Evolutionary conservation across 2,888 invertebrate genomes (phyloP).

Genomic region (Sylvicola fuscatus): DNA sequence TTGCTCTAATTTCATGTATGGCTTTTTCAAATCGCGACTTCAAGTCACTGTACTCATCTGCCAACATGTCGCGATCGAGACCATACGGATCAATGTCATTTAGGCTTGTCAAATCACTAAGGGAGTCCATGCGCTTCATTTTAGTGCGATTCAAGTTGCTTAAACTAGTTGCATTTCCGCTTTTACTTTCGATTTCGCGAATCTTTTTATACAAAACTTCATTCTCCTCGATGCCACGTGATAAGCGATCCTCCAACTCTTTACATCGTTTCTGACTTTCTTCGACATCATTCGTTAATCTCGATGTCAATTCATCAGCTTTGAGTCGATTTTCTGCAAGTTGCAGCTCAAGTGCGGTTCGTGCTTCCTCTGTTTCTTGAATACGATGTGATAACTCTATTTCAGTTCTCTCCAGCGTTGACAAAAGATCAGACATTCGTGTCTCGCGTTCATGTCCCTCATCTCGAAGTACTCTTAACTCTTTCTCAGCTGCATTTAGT

Average conservation of each 20-base stretch:
- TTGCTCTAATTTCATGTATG: conserved; percentile 60
- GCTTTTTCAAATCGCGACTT: conserved; percentile 61
- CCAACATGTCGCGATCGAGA: conserved; percentile 52
- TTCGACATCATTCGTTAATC: conserved; percentile 44
- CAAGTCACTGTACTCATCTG: conserved; percentile 62
- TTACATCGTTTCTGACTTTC: conserved; percentile 36
- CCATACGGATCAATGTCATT: conserved; percentile 55
- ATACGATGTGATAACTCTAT: conserved; percentile 49
- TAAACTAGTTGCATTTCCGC: conserved; percentile 8
- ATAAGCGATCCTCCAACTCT: conserved; percentile 28
- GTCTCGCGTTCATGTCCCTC: conserved; percentile 51
- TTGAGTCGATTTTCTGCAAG: conserved; percentile 47
- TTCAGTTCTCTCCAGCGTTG: conserved; percentile 55
- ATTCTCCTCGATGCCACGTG: conserved; percentile 56
- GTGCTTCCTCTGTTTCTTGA: conserved; percentile 46
- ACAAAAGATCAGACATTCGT: conserved; percentile 56
- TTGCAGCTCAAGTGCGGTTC: conserved; percentile 37
- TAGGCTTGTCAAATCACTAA: conserved; percentile 62
- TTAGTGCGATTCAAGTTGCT: conserved; percentile 22
- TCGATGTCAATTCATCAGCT: conserved; percentile 45
- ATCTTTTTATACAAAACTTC: conserved; percentile 49
- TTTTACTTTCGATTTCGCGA: conserved; percentile 38
- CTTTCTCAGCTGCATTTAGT: conserved; percentile 46
- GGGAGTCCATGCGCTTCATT: conserved; percentile 45
- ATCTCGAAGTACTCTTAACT: conserved; percentile 48